Base-by-base conservation (phyloP, 2,888 invertebrate species). In the Thera britannica region DNA sequence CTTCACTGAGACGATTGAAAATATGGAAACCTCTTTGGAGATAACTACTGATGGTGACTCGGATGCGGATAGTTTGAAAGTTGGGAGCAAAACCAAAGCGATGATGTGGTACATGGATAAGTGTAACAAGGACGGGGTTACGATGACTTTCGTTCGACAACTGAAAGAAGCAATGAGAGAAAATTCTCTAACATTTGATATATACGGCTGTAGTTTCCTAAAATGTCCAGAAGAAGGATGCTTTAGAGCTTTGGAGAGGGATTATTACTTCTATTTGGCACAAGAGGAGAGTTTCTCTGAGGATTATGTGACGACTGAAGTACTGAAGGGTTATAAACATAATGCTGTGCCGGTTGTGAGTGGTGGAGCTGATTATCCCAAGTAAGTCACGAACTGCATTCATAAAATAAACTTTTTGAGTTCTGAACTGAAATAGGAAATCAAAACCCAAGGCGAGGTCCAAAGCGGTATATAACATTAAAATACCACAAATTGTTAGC, bases 261-360 rank as follows among this genome's bases (percentile, higher is more conserved):
- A 89, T 38, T 93, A 92, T 74, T 88, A 83, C 58, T 94, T 92
- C 72, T 90, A 92, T 75, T 79, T 92, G 58, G 87, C 83, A 0
- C 75, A 80, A 57, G 92, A 93, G 72, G 75, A 75, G 0, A 82
- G 81, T 67, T 60, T 80, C 1, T 73, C 85, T 0, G 84, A 84
- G 48, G 93, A 93, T 74, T 93, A 87, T 76, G 86, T 93, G 3
- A 89, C 89, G 0, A 76, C 79, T 5, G 89, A 90, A 71, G 85
- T 93, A 0, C 68, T 91, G 44, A 85, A 84, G 46, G 92, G 93
- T 0, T 89, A 94, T 72, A 91, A 95, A 77, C 92, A 95, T 82
- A 92, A 94, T 77, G 92, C 95, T 41, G 90, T 96, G 0, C 96
- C 96, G 0, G 94, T 96, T 41, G 95, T 96, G 4, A 90, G 95